A percentile compares a stretch with the other conserved stretches of the same genome.
Evolutionary conservation across 2,113 vertebrate species (phyloP).

Genomic region (Azemiops feae): DNA sequence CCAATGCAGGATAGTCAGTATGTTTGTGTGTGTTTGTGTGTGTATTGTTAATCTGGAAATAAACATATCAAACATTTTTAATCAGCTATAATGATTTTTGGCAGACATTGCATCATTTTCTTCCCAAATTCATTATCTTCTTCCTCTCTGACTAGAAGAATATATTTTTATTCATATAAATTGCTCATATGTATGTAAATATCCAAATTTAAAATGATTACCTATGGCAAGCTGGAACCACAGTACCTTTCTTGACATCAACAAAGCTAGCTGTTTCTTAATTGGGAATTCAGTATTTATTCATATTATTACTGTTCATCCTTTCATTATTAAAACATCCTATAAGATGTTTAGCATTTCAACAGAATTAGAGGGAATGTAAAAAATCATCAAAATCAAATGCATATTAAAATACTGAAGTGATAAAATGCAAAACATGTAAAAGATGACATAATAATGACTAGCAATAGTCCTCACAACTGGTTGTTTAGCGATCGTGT

Average conservation of each 20-base stretch:
- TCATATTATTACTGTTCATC: not conserved
- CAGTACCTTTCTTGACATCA: not conserved
- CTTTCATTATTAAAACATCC: not conserved
- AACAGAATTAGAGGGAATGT: not conserved
- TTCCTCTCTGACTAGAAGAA: not conserved
- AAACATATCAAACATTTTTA: not conserved
- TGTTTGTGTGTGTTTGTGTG: not conserved
- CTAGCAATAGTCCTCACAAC: not conserved
- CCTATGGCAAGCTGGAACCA: not conserved
- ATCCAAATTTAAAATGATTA: not conserved
- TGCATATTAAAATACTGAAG: not conserved
- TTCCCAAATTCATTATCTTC: not conserved
- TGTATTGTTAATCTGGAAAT: not conserved
- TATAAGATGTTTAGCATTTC: not conserved
- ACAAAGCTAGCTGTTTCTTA: not conserved
- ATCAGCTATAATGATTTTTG: not conserved
- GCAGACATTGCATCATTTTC: not conserved
- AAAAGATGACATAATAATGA: not conserved
- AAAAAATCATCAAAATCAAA: not conserved
- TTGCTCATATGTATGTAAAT: not conserved
- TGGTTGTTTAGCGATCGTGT: not conserved
- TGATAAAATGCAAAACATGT: not conserved
- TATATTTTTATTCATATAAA: not conserved
- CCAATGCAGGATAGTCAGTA: not conserved
- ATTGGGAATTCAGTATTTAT: slow-evolving; percentile 2